A percentile compares a stretch with the other conserved stretches of the same genome.
phyloP scores from a whole-genome alignment of 1,140 invertebrate species.

The Drosophila pruinosa region DNA sequence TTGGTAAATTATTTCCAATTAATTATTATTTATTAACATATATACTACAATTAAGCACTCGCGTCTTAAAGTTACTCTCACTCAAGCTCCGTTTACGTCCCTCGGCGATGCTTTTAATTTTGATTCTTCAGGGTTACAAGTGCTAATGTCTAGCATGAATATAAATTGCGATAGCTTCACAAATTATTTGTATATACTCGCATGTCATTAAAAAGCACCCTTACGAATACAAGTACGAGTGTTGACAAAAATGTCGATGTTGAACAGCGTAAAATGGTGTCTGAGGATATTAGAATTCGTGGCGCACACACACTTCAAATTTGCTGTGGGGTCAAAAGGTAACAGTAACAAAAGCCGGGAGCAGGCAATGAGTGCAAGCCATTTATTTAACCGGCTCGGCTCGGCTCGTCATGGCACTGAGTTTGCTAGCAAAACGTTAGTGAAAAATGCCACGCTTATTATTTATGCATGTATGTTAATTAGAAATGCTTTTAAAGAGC shows the following conservation, averaged over 20 bases:
- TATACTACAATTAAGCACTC: background rate
- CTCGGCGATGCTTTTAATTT: background rate
- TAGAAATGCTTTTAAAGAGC: constrained; percentile 78
- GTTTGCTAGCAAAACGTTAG: constrained; percentile 32
- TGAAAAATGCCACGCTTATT: constrained; percentile 63
- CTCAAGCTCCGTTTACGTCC: no score
- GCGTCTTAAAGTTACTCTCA: no score
- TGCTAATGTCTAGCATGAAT: constrained; percentile 14
- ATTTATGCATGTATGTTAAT: constrained; percentile 78
- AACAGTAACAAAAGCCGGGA: background rate
- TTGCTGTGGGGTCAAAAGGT: constrained; percentile 2
- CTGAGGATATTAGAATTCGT: constrained; percentile 16
- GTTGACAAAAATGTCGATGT: constrained; percentile 42
- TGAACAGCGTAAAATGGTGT: constrained; percentile 34
- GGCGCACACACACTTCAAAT: background rate
- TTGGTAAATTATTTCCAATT: background rate
- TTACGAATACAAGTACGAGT: background rate
- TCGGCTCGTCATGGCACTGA: background rate
- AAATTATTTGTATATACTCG: constrained; percentile 18
- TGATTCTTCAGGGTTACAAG: background rate
- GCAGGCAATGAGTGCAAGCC: constrained; percentile 53
- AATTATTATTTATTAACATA: background rate
- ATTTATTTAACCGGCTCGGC: constrained; percentile 44
- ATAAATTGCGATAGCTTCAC: constrained; percentile 42
- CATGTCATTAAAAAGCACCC: constrained; percentile 34